These are phyloP conservation scores for Pseudococcus longispinus DNA, from an alignment of 2,888 invertebrate species.

Conservation along the genomic window DNA sequence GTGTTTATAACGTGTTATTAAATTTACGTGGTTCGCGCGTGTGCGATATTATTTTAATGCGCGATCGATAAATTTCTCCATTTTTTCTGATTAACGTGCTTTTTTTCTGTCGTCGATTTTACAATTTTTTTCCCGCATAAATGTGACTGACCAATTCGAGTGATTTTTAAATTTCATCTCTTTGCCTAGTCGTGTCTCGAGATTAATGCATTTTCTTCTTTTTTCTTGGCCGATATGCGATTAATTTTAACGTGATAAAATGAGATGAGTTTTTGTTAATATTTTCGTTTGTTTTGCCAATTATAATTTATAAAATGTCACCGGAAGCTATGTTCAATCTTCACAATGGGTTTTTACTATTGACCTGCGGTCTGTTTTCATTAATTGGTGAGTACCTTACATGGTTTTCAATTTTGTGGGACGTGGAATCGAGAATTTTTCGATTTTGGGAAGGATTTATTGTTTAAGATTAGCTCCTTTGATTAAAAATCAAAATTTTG, in stretches of 20 bases:
- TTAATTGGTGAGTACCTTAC: slow-evolving; percentile 41
- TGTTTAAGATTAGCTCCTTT: too few species aligned
- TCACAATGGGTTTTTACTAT: slow-evolving; percentile 44
- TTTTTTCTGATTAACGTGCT: neutral
- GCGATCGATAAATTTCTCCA: slow-evolving; percentile 40
- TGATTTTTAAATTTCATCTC: neutral
- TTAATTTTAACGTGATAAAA: neutral
- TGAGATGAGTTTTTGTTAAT: neutral
- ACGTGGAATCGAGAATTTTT: neutral
- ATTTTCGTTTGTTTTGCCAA: slow-evolving; percentile 27
- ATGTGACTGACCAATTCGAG: neutral
- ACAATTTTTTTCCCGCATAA: neutral
- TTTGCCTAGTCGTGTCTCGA: slow-evolving; percentile 8
- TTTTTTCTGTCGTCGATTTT: neutral
- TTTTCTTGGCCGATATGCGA: slow-evolving; percentile 7
- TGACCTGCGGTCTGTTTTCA: slow-evolving; percentile 54
- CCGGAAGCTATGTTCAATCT: slow-evolving; percentile 53
- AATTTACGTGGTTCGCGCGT: slow-evolving; percentile 26
- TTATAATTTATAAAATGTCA: slow-evolving; percentile 37
- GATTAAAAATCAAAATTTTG: too few species aligned
- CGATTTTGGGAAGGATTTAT: too few species aligned
- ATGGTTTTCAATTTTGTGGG: neutral
- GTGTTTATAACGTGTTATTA: slow-evolving; percentile 31
- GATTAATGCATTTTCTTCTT: neutral
- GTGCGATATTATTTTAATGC: slow-evolving; percentile 50